Conservation (phyloP, 2,888 invertebrate genomes). For the Buathra laborator region DNA sequence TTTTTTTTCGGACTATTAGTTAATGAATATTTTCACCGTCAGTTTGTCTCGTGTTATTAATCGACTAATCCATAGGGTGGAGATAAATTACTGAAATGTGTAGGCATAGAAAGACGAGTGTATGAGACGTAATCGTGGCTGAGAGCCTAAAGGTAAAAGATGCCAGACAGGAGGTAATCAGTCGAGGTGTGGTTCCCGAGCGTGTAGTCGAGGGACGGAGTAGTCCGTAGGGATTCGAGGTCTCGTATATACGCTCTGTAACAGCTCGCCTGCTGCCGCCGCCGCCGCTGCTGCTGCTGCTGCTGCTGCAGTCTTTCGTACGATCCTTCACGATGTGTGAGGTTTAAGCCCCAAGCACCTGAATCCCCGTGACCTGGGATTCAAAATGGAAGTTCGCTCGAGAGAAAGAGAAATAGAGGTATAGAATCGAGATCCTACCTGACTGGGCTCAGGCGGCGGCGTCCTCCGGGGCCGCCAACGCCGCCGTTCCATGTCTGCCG, state of each 20-base stretch:
- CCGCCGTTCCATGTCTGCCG: constrained; percentile 54
- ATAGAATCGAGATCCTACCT: constrained; percentile 46
- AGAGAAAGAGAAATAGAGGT: constrained; percentile 66
- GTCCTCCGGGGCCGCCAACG: constrained; percentile 55
- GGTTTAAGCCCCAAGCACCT: constrained; percentile 63
- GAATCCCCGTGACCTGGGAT: constrained; percentile 74
- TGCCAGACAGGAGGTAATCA: constrained; percentile 63
- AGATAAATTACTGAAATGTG: constrained; percentile 17
- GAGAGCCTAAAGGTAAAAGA: constrained; percentile 31
- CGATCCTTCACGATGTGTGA: constrained; percentile 54
- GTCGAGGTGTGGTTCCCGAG: constrained; percentile 63
- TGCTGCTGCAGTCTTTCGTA: constrained; percentile 36
- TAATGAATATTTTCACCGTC: not conserved
- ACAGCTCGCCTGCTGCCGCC: constrained; percentile 25
- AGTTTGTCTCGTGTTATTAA: constrained; percentile 4
- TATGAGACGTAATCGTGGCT: constrained; percentile 40
- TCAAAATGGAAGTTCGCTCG: constrained; percentile 73
- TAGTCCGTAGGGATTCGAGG: constrained; percentile 57
- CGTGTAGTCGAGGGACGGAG: constrained; percentile 54
- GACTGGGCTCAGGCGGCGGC: constrained; percentile 49
- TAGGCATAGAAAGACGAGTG: constrained; percentile 24
- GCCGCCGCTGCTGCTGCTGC: constrained; percentile 16
- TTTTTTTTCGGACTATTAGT: not conserved
- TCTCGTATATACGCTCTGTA: constrained; percentile 27
- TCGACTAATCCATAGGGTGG: constrained; percentile 7